Percentiles rank a stretch among this genome's conserved stretches.
These are phyloP conservation scores for Perdita meconis DNA, from an alignment of 2,888 invertebrate genomes.

Conservation along the genomic window DNA sequence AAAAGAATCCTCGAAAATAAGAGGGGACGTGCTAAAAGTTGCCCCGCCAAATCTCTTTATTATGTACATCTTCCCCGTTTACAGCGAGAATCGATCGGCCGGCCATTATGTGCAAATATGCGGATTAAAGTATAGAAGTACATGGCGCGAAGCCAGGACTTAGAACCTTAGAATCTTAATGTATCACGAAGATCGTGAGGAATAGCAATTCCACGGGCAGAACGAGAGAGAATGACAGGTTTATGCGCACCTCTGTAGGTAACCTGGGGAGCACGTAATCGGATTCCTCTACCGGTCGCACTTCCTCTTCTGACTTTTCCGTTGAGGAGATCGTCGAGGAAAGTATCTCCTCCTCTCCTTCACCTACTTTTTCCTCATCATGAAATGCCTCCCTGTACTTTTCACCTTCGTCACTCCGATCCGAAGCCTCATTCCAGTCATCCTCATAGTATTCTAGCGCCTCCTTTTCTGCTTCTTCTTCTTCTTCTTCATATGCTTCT, in stretches of 20 bases:
- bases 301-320: conserved; percentile 67
- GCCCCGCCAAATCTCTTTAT: too few relatives aligned
- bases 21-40: conserved; percentile 10
- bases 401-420: conserved; percentile 18
- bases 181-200: conserved; percentile 69
- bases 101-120: conserved; percentile 45
- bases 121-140: conserved; percentile 31
- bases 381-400: conserved; percentile 24
- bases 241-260: conserved; percentile 73
- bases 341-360: conserved; percentile 43
- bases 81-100: conserved; percentile 28
- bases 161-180: conserved; percentile 51
- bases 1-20: background rate
- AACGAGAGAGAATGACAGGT: conserved; percentile 67
- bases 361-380: conserved; percentile 47
- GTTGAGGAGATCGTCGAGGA: conserved; percentile 48
- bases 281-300: conserved; percentile 43
- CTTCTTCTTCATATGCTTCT: conserved; percentile 25
- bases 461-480: background rate
- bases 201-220: conserved; percentile 67
- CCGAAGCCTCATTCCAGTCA: conserved; percentile 19
- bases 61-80: conserved; percentile 32
- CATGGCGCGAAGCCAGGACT: conserved; percentile 15
- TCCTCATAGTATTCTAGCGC: conserved; percentile 18
- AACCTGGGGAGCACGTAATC: conserved; percentile 69